These are phyloP conservation scores for Drosophila hamatofila DNA, from an alignment of 2,888 invertebrate species.

Conservation along the genomic window DNA sequence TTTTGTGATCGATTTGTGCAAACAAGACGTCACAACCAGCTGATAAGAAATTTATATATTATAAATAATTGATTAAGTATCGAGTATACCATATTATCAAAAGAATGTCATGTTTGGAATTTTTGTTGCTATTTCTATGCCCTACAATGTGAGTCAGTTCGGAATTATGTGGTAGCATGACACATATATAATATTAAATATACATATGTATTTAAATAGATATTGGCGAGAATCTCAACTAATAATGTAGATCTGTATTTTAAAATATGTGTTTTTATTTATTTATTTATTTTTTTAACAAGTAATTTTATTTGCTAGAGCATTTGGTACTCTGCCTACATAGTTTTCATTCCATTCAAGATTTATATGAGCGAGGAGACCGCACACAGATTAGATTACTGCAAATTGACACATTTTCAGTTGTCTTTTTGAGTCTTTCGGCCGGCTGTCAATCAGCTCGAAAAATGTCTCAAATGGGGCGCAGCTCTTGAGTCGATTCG, in stretches of 20 bases:
- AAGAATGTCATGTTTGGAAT: constrained; percentile 43
- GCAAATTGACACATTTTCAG: constrained; percentile 77
- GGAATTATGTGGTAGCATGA: not conserved
- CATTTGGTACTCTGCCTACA: not conserved
- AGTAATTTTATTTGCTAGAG: not conserved
- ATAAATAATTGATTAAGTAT: constrained; percentile 74
- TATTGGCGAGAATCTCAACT: not conserved
- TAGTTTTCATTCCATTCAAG: constrained; percentile 22
- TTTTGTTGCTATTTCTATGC: not conserved
- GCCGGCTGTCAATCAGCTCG: constrained; percentile 52
- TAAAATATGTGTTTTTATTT: too few species aligned
- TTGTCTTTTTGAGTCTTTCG: constrained; percentile 32
- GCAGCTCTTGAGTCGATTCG: constrained; percentile 64
- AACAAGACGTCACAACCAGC: constrained; percentile 58
- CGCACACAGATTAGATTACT: constrained; percentile 78
- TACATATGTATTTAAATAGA: not conserved
- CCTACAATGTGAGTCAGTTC: not conserved
- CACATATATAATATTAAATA: too few species aligned
- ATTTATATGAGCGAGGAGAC: constrained; percentile 49
- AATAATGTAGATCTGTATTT: not conserved
- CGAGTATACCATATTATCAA: constrained; percentile 43
- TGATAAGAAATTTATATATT: constrained; percentile 51
- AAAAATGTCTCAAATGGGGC: constrained; percentile 42
- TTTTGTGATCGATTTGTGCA: constrained; percentile 72
- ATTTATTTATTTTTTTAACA: too few species aligned